These are phyloP conservation scores for Seriola quinqueradiata DNA, from an alignment of 2,113 vertebrate species.

Conservation along the genomic window DNA sequence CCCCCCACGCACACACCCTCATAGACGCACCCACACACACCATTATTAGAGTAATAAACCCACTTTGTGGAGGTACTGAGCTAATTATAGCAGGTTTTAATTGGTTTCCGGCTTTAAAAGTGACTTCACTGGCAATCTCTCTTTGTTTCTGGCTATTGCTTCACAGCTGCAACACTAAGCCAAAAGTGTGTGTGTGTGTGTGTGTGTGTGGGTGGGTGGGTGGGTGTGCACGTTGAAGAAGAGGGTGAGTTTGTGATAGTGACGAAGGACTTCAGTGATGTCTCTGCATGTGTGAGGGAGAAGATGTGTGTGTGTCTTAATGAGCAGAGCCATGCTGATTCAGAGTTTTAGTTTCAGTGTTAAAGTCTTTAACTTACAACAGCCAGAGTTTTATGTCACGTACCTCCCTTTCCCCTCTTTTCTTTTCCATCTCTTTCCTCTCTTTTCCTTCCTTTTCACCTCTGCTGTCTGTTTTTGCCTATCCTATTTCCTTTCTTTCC, in stretches of 20 bases:
- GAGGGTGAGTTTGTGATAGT: neutral
- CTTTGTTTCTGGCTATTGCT: slow-evolving; percentile 43
- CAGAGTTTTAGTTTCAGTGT: slow-evolving; percentile 4
- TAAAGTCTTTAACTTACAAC: neutral
- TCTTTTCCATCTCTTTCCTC: neutral
- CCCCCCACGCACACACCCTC: slow-evolving; percentile 7
- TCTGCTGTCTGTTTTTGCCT: neutral
- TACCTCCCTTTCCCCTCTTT: neutral
- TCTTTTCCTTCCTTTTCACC: neutral
- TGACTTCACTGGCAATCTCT: slow-evolving; percentile 35
- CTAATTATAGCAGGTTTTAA: slow-evolving; percentile 65
- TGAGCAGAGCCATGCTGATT: neutral
- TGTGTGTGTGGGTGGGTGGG: neutral
- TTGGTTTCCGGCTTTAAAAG: slow-evolving; percentile 55
- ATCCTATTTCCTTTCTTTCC: neutral
- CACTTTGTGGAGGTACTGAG: slow-evolving; percentile 18
- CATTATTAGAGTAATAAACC: slow-evolving; percentile 43
- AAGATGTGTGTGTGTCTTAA: neutral
- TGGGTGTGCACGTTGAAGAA: neutral
- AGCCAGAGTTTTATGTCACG: neutral
- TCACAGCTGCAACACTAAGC: slow-evolving; percentile 12
- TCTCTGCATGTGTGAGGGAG: no score
- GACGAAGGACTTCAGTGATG: no score
- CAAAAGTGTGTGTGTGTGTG: slow-evolving; percentile 16
- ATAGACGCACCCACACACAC: slow-evolving; percentile 15